Base-by-base conservation (phyloP, 2,888 invertebrate species). In the Volucella inflata region DNA sequence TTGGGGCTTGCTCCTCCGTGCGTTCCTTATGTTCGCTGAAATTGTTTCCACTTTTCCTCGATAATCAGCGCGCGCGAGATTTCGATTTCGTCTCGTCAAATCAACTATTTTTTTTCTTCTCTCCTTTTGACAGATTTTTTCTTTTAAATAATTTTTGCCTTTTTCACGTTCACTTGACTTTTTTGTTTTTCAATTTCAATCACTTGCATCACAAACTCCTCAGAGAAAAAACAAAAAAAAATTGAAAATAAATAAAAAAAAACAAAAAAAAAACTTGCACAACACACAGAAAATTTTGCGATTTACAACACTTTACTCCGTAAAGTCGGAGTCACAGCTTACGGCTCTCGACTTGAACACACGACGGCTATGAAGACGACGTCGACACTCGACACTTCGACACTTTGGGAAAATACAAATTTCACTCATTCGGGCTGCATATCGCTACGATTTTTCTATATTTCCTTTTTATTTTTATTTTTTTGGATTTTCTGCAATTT, bases 191-290 rank as follows among this genome's bases (percentile, higher is more conserved):
- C 76, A 68, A 68, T 80, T 72, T 67, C 51, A 44, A 81, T 64
- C 72, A 81, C 68, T 85, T 81, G 81, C 81, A 85, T 85, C 77
- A 85, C 85, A 76, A 67, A 76, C 46, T 59, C 14, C 51, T 10
- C 44, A 46, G 17, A 62, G 44, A 40, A 62, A 44, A 17, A 17
- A 44, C 11, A 21, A 44, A 42, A 51, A 62, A 72, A 48, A 36
- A 14, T 48, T 48, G 30, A 53, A 48, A 40, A 36, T 36, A 53
- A 64, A 14, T 46, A 46, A 14, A 80, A 55, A 40, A 30, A 42
- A 50, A 40, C 21, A 12, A 82, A 55, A 53, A 70, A 64, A 55
- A 81, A 76, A 85, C 81, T 85, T 85, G 85, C 85, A 85, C 85
- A 81, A 85, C 85, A 85, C 30, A 30, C 14, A 76, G 71, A 85